Evolutionary conservation across 2,797 vertebrate genomes (phyloP).

Genomic region (Euphonia xanthogaster): DNA sequence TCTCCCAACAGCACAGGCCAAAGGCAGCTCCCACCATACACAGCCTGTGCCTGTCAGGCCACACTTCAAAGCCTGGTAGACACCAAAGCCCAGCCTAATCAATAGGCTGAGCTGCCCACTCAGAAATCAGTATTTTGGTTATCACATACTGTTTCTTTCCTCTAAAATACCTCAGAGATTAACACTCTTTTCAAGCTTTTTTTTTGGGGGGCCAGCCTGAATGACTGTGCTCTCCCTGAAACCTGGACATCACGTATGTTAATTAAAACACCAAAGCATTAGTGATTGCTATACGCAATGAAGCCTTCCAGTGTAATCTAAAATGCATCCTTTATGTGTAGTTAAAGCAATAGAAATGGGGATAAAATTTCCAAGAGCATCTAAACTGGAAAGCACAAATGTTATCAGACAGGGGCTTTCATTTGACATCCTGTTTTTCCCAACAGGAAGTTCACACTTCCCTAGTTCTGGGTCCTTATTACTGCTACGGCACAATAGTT

Average conservation of each 20-base stretch:
- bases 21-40: accelerated
- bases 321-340: not conserved
- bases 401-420: not conserved
- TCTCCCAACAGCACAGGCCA: accelerated
- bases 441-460: not conserved
- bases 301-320: not conserved
- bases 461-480: not conserved
- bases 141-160: not conserved
- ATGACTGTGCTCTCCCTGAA: not conserved
- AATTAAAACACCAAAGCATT: not conserved
- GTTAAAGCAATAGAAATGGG: not conserved
- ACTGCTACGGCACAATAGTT: not conserved
- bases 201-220: not conserved
- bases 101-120: not conserved
- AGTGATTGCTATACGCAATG: not conserved
- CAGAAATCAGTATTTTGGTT: not conserved
- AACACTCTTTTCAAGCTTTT: not conserved
- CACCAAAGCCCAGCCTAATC: not conserved
- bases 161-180: not conserved
- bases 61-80: not conserved
- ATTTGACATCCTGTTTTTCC: not conserved
- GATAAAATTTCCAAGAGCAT: not conserved
- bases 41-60: not conserved
- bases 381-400: not conserved
- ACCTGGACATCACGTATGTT: not conserved